Percentiles rank a stretch among this genome's conserved stretches.
Conservation (phyloP, 2,113 vertebrate species). For the Calonectris borealis region DNA sequence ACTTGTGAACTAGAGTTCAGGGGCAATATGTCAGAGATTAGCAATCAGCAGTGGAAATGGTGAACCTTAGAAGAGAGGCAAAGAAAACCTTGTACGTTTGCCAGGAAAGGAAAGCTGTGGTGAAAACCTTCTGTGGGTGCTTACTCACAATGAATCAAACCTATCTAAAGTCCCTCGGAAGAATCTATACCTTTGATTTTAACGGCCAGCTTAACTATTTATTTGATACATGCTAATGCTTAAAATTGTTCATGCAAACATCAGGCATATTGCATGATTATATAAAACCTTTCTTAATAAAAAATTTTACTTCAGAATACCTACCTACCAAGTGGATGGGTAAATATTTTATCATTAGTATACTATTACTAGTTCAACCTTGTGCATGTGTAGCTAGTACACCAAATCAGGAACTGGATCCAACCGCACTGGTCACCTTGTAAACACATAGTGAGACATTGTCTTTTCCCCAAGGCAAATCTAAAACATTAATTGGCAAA, state of each 20-base stretch:
- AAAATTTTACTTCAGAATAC: background rate
- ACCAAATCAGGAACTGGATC: background rate
- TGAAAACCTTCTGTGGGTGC: background rate
- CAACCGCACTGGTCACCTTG: background rate
- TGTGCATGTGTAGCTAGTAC: too few relatives aligned
- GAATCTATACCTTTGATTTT: background rate
- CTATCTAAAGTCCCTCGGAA: background rate
- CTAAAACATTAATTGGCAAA: background rate
- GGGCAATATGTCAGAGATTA: background rate
- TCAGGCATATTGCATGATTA: rapidly evolving
- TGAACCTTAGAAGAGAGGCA: background rate
- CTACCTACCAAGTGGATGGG: background rate
- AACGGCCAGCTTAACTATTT: background rate
- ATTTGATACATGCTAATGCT: background rate
- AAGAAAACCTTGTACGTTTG: background rate
- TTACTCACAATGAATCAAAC: background rate
- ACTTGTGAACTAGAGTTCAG: background rate
- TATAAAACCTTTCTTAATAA: background rate
- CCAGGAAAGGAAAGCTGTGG: background rate
- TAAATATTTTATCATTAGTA: background rate
- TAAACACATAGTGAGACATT: background rate
- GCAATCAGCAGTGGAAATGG: background rate
- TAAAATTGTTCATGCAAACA: background rate
- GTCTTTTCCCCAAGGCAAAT: background rate
- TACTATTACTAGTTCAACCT: background rate